These are phyloP conservation scores for Drosophila kohkoa DNA, from an alignment of 1,140 invertebrate species.

Conservation along the genomic window DNA sequence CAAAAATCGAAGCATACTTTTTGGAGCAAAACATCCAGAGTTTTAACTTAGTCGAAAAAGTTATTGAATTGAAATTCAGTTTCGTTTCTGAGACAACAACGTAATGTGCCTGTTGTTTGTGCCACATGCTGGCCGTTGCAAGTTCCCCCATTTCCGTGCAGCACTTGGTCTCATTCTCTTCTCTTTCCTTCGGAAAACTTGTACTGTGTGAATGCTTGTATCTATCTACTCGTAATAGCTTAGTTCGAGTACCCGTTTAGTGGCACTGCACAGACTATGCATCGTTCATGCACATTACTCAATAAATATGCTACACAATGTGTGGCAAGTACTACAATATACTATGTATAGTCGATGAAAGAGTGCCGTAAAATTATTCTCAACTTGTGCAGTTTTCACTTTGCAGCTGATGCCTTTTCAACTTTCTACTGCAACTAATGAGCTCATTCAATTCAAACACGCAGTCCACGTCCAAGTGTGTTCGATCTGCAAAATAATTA, in stretches of 20 bases:
- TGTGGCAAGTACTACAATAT: not conserved
- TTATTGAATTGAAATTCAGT: constrained; percentile 66
- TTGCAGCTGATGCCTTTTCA: not conserved
- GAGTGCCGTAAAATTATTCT: constrained; percentile 16
- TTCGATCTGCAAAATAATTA: constrained; percentile 21
- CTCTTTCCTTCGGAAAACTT: constrained; percentile 26
- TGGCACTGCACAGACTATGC: not conserved
- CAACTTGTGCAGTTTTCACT: constrained; percentile 24
- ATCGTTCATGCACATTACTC: not conserved
- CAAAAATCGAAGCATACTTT: constrained; percentile 44
- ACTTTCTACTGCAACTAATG: constrained; percentile 22
- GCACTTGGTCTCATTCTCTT: constrained; percentile 15
- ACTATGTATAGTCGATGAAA: not conserved
- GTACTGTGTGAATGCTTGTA: not conserved
- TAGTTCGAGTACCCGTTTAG: not conserved
- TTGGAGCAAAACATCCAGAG: constrained; percentile 23
- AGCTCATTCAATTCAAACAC: constrained; percentile 23
- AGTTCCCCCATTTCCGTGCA: constrained; percentile 11
- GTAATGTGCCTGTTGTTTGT: constrained; percentile 48
- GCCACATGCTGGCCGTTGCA: constrained; percentile 41
- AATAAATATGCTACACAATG: not conserved
- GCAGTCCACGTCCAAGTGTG: not conserved
- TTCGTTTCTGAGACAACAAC: constrained; percentile 53
- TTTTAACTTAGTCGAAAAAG: constrained; percentile 28
- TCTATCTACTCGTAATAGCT: not conserved